Evolutionary conservation across 2,797 vertebrate genomes (phyloP).

Genomic region (Mormyrops attenuatus): DNA sequence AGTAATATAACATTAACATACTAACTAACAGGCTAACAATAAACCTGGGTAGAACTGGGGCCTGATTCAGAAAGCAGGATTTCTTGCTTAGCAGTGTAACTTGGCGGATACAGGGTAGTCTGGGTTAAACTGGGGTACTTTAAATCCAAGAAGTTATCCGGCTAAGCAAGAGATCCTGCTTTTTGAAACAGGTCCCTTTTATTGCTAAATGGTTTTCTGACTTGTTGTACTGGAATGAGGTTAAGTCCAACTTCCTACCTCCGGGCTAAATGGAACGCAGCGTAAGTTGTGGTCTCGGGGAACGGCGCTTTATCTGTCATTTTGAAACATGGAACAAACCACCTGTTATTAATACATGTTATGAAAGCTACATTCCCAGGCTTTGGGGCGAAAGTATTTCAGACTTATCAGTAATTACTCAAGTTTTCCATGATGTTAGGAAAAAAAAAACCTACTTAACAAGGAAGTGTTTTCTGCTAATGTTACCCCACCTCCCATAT

Average conservation of each 20-base stretch:
- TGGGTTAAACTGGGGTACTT: too few relatives aligned
- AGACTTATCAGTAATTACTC: not conserved
- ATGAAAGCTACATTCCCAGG: not conserved
- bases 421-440: not conserved
- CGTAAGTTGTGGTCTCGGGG: not conserved
- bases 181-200: too few relatives aligned
- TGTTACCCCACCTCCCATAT: not conserved
- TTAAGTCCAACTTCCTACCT: too few relatives aligned
- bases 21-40: too few relatives aligned
- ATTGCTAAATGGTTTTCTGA: not conserved
- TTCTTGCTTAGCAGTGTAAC: too few relatives aligned
- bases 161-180: too few relatives aligned
- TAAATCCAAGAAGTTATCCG: too few relatives aligned
- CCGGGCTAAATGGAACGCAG: not conserved
- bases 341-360: not conserved
- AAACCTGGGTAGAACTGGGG: too few relatives aligned
- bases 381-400: not conserved
- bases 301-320: not conserved
- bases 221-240: too few relatives aligned
- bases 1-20: too few relatives aligned
- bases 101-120: too few relatives aligned
- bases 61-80: too few relatives aligned
- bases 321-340: not conserved
- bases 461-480: not conserved
- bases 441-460: not conserved